Evolutionary conservation across 2,888 invertebrate genomes (phyloP), one percentile per base, ranked within the genome.

Genomic region (Hirtodrosophila confusa): DNA sequence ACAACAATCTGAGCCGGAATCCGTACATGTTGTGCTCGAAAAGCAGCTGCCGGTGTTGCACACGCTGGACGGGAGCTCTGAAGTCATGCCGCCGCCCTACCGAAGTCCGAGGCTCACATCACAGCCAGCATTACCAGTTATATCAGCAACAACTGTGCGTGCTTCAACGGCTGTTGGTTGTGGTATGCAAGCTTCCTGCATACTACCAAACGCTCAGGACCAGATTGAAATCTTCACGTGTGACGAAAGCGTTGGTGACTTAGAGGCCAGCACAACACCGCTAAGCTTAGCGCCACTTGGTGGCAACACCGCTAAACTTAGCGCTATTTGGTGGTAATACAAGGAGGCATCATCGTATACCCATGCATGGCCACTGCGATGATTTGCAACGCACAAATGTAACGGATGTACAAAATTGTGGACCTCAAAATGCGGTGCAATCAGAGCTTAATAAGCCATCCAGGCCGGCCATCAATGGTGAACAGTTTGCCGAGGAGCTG

Each of bases 401-500:
- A 0, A 9, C 4, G 8, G 4, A 10, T 27, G 9, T 12, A 10
- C 1, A 3, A 0, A 7, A 31, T 5, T 12, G 11, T 7, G 4
- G 6, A 1, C 3, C 5, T 10, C 39, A 48, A 33, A 61, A 23
- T 2, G 3, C 10, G 6, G 9, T 12, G 2, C 51, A 24, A 3
- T 2, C 11, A 1, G 41, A 11, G 4, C 48, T 90, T 0, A 89
- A 90, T 54, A 88, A 72, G 17, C 77, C 88, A 0, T 74, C 79
- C 0, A 65, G 67, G 24, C 58, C 58, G 7, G 77, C 89, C 0
- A 78, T 89, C 41, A 90, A 88, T 67, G 90, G 88, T 4, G 90
- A 90, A 57, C 45, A 67, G 39, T 88, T 86, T 44, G 90, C 90
- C 3, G 36, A 61, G 3, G 90, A 89, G 29, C 53, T 89, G 55